Evolutionary conservation across 2,797 vertebrate species (phyloP).

Genomic region (Pristis pectinata): DNA sequence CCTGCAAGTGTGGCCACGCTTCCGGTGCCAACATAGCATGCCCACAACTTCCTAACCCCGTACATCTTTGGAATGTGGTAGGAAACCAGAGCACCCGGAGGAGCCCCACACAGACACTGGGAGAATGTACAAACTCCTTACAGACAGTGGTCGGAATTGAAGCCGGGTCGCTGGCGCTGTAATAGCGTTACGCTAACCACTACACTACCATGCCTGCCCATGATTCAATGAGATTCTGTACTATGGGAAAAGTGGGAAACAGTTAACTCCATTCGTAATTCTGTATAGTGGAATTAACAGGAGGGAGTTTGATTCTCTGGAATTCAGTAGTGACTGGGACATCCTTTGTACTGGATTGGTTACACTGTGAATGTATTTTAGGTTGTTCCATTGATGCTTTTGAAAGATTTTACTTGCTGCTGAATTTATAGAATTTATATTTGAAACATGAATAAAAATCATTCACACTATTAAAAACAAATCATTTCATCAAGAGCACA

Average conservation of each 20-base stretch:
- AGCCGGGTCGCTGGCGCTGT: too few species aligned
- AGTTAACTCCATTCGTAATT: not conserved
- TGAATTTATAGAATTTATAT: conserved; percentile 14
- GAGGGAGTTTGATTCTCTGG: not conserved
- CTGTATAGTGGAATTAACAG: not conserved
- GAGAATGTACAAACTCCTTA: too few species aligned
- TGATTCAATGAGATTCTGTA: too few species aligned
- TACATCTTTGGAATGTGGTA: too few species aligned
- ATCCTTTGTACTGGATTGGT: not conserved
- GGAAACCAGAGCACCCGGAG: too few species aligned
- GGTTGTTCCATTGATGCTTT: not conserved
- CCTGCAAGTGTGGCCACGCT: too few species aligned
- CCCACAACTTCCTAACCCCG: too few species aligned
- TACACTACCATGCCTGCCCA: too few species aligned
- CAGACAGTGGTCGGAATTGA: too few species aligned
- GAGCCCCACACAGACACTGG: too few species aligned
- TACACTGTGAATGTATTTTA: not conserved
- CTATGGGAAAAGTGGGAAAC: not conserved
- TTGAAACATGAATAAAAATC: conserved; percentile 1
- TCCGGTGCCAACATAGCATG: too few species aligned
- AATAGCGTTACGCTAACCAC: too few species aligned
- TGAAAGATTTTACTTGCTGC: not conserved
- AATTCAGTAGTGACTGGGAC: not conserved
- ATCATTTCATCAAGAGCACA: not conserved
- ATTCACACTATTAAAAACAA: not conserved